Conservation (phyloP, 2,888 invertebrate species). For the Muscina levida region DNA sequence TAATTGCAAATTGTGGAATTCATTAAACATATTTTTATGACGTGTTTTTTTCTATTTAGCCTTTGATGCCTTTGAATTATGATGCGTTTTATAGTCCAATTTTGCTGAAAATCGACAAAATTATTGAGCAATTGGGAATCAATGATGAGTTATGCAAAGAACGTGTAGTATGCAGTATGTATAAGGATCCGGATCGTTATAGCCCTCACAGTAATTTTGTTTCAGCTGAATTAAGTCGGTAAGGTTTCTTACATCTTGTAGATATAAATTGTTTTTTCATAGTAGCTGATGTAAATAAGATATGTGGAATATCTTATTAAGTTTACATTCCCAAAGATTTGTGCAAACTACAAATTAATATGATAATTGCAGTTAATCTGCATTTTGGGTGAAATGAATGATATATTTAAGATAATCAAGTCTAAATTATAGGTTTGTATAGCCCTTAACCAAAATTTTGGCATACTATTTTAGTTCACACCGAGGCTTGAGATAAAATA, state of each 20-base stretch:
- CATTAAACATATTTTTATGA: not conserved
- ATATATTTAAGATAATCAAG: no score
- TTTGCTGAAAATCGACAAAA: conserved; percentile 87
- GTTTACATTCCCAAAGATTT: no score
- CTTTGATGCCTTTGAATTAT: conserved; percentile 78
- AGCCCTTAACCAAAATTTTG: no score
- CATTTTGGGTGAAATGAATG: no score
- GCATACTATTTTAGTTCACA: no score
- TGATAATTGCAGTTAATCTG: no score
- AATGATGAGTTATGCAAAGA: conserved; percentile 87
- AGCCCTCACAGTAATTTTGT: conserved; percentile 93
- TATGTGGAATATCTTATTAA: no score
- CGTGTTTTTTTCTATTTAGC: conserved; percentile 69
- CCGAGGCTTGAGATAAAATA: no score
- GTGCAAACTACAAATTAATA: no score
- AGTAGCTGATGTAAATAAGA: no score
- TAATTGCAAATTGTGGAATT: not conserved
- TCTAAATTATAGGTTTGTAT: no score
- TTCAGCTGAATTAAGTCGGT: conserved; percentile 94
- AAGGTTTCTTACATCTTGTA: conserved; percentile 80
- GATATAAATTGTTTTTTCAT: not conserved
- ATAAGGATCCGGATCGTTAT: conserved; percentile 89
- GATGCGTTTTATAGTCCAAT: conserved; percentile 89
- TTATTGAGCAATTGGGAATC: conserved; percentile 86
- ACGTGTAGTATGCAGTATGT: conserved; percentile 90